Evolutionary conservation across 2,888 invertebrate species (phyloP).

Genomic region (Eledona agricola): DNA sequence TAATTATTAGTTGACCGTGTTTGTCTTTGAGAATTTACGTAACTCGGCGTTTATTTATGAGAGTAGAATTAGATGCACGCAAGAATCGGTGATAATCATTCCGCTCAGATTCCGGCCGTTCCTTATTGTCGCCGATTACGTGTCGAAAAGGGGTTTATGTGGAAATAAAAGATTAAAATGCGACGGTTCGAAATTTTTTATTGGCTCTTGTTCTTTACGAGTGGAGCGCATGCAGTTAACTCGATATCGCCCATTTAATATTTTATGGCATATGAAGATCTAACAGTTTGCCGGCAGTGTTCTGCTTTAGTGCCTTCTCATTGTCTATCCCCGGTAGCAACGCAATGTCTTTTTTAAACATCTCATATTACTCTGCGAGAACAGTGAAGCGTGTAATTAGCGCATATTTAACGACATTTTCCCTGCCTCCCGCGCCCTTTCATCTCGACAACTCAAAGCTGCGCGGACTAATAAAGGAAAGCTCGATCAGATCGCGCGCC

Average conservation of each 20-base stretch:
- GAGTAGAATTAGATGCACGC: too few relatives aligned
- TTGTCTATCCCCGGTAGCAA: neutral
- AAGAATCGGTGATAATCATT: too few relatives aligned
- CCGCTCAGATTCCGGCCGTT: too few relatives aligned
- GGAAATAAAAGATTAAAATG: too few relatives aligned
- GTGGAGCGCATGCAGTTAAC: neutral
- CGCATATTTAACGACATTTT: conserved; percentile 8
- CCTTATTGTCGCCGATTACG: neutral
- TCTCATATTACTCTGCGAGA: conserved; percentile 4
- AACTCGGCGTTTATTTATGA: conserved; percentile 27
- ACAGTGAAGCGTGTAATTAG: conserved; percentile 23
- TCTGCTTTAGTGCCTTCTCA: neutral
- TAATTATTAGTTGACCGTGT: conserved; percentile 31
- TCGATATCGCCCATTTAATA: conserved; percentile 1
- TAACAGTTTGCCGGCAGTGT: conserved; percentile 1
- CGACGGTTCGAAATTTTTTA: too few relatives aligned
- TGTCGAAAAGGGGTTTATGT: neutral
- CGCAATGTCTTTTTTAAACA: neutral
- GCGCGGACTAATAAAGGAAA: conserved; percentile 23
- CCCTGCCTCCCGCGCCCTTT: neutral
- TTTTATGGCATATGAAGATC: neutral
- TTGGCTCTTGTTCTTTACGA: neutral
- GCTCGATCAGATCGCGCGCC: conserved; percentile 38
- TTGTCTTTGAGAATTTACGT: conserved; percentile 28
- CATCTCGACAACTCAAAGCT: conserved; percentile 2